Base-by-base conservation (phyloP, 2,888 invertebrate species). In the Cataglyphis rosenhaueri region DNA sequence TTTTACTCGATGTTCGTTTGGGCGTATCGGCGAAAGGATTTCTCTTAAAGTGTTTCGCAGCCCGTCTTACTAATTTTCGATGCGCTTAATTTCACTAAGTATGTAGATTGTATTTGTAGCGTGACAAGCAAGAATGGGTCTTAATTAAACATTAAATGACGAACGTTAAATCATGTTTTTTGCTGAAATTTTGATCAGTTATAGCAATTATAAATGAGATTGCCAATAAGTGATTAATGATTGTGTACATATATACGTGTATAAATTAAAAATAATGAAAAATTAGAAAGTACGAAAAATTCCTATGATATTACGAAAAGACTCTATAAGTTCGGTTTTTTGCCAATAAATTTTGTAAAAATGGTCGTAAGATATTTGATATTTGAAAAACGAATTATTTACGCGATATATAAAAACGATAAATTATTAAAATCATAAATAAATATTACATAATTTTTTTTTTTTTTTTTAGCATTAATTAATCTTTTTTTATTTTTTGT, bases 11-110 rank as follows among this genome's bases (percentile, higher is more conserved):
- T 76, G 41, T n/a, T 68, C 18, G 21, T 76, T 82, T 59, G 76
- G 61, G 76, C 76, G 61, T 76, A 65, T 78, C 82, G 41, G 76
- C 21, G 78, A 78, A 82, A 82, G 62, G 68, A 68, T 79, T 68
- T 79, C 78, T 79, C 70, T 78, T 44, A 8, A 32, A 44, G 44
- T 68, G 32, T n/a, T 59, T 68, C 32, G 48, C 66, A 44, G 21
- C 25, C 21, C 25, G 25, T 12, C 70, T 70, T 70, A 48, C 18
- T 68, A 70, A 61, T 82, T 68, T 78, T 55, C 32, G 61, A 82
- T 35, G 61, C 64, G 52, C 59, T 61, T 68, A 82, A 68, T 82
- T 78, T 82, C 76, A 62, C 66, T 82, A 10, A 25, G 21, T 12
- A 70, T 76, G 82, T n/a, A 76, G 55, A 76, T 76, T 76, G 38